These are phyloP conservation scores for Molothrus ater DNA, from an alignment of 2,797 vertebrate species.

Conservation along the genomic window DNA sequence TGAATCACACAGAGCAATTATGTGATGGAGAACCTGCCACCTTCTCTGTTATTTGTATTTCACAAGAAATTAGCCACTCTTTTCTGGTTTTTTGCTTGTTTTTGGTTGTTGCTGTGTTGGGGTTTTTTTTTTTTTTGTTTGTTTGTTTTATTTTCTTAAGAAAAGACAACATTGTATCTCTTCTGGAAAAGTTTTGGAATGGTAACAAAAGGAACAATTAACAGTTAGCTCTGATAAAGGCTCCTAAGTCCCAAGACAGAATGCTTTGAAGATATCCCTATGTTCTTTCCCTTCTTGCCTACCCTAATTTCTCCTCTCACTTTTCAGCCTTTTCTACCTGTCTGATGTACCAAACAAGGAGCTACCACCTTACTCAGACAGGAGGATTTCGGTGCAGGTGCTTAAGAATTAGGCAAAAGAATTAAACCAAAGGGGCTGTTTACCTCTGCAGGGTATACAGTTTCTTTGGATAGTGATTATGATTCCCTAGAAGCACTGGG, in stretches of 20 bases:
- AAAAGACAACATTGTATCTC: accelerated
- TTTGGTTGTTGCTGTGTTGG: background rate
- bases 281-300: background rate
- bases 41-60: background rate
- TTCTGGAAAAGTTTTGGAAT: background rate
- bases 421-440: accelerated
- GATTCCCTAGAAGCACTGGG: accelerated
- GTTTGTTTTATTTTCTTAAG: background rate
- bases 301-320: background rate
- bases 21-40: background rate
- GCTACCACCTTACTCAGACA: background rate
- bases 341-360: background rate
- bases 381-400: background rate
- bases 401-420: background rate
- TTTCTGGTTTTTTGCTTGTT: accelerated
- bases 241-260: background rate
- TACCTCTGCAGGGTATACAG: background rate
- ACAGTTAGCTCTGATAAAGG: background rate
- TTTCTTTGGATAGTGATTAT: background rate
- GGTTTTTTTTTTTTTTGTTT: background rate
- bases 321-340: background rate
- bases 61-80: background rate
- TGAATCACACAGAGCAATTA: background rate
- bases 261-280: background rate
- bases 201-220: background rate